Evolutionary conservation across 2,113 vertebrate species (phyloP).

Genomic region (Girardinichthys multiradiatus): DNA sequence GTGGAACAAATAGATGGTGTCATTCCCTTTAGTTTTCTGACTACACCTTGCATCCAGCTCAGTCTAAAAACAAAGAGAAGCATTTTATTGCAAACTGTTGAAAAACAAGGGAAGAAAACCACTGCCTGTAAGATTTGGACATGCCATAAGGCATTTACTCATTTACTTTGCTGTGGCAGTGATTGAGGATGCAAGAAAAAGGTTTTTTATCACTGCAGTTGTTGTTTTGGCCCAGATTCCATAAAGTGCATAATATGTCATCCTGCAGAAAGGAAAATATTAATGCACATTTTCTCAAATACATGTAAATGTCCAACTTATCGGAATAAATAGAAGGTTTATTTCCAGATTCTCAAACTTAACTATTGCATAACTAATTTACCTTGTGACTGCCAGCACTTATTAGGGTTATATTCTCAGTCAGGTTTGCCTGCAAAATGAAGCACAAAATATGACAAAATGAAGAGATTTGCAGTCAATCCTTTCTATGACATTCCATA

Average conservation of each 20-base stretch:
- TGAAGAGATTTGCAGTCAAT: background rate
- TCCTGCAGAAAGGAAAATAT: background rate
- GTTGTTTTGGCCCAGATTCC: background rate
- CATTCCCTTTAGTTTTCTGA: background rate
- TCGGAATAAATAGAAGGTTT: background rate
- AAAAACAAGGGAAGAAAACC: background rate
- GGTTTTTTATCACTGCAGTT: too few relatives aligned
- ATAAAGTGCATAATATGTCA: background rate
- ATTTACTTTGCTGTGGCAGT: accelerated
- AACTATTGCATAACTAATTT: background rate
- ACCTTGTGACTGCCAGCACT: accelerated
- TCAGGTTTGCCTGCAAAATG: background rate
- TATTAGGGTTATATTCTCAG: background rate
- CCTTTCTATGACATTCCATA: background rate
- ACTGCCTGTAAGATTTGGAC: background rate
- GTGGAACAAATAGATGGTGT: background rate
- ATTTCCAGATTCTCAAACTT: background rate
- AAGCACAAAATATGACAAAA: background rate
- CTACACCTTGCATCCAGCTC: accelerated
- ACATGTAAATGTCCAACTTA: background rate
- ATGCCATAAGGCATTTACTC: background rate
- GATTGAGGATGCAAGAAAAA: background rate
- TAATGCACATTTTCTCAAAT: background rate
- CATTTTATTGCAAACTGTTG: background rate
- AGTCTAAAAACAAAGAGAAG: background rate